Conservation (phyloP, 2,113 vertebrate genomes). For the Meleagris gallopavo region DNA sequence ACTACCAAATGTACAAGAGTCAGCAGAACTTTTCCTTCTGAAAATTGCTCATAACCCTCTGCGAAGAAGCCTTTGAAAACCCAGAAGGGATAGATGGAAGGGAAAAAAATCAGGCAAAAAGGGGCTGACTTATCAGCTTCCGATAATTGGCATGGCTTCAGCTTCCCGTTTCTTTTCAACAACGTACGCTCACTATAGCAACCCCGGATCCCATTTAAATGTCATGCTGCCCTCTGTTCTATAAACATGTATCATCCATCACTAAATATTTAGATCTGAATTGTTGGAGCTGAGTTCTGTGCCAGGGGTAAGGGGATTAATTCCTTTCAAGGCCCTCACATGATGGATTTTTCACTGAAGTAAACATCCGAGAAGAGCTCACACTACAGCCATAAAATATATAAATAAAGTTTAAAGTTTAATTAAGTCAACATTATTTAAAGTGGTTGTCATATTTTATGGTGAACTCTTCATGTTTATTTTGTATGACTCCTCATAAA, state of each 20-base stretch:
- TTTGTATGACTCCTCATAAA: constrained; percentile 84
- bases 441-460: constrained; percentile 87
- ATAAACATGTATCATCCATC: constrained; percentile 90
- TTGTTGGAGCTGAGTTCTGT: constrained; percentile 86
- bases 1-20: constrained; percentile 83
- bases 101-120: constrained; percentile 60
- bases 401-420: constrained; percentile 89
- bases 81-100: constrained; percentile 53
- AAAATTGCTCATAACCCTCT: constrained; percentile 76
- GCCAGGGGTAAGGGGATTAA: constrained; percentile 88
- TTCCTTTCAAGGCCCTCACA: constrained; percentile 85
- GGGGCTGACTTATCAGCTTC: constrained; percentile 77
- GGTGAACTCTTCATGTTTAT: constrained; percentile 83
- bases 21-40: constrained; percentile 82
- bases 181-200: constrained; percentile 77
- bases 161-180: constrained; percentile 80
- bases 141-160: constrained; percentile 75
- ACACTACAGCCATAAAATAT: constrained; percentile 85
- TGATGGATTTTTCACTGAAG: constrained; percentile 87
- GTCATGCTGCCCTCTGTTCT: constrained; percentile 85
- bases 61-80: constrained; percentile 70
- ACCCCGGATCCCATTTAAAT: constrained; percentile 83
- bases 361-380: constrained; percentile 88
- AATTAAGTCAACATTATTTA: constrained; percentile 88
- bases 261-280: constrained; percentile 92